Base-by-base conservation (phyloP, 2,888 invertebrate genomes). In the Tortricodes alternella region DNA sequence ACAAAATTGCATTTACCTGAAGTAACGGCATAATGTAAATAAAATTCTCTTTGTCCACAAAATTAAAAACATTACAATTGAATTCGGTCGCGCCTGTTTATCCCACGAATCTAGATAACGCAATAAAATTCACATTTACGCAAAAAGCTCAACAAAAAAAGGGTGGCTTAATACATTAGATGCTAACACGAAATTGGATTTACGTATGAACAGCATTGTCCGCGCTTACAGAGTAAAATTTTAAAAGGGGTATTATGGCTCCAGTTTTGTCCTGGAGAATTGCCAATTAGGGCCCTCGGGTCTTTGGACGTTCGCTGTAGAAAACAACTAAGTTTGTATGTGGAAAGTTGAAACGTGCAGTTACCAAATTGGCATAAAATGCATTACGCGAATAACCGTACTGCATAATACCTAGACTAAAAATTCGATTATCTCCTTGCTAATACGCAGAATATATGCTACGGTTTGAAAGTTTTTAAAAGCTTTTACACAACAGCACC, bases 151-250 rank as follows among this genome's bases (percentile, higher is more conserved):
- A 32, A 55, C 29, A 46, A 57, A 38, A 48, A 60, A 57, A 35
- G 46, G 24, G 32, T 44, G 50, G 43, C 59, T 56, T 61, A 61
- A 61, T 56, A 61, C 56, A 21, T 59, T 53, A 53, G 55, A 59
- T 52, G 50, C 49, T 50, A 38, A 60, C 59, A 58, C 58, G 58
- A 59, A 61, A 61, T 61, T 53, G 58, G 53, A 61, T 62, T 61
- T 62, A 59, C 53, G 61, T 55, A 50, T 46, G 50, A 55, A 24
- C 56, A 24, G 46, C 55, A 55, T 60, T 60, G 62, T 62, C 48
- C 38, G 11, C 46, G 44, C 39, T 37, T 46, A 39, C 18, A 9
- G 57, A 15, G 41, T 32, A 41, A 46, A 37, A 53, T 53, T 53
- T 53, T 58, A 57, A 61, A 57, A 61, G 46, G 32, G 50, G 49